Percentiles rank a stretch among this genome's conserved stretches.
phyloP scores from a whole-genome alignment of 2,888 invertebrate genomes.

The Drosophila nr. medialis region DNA sequence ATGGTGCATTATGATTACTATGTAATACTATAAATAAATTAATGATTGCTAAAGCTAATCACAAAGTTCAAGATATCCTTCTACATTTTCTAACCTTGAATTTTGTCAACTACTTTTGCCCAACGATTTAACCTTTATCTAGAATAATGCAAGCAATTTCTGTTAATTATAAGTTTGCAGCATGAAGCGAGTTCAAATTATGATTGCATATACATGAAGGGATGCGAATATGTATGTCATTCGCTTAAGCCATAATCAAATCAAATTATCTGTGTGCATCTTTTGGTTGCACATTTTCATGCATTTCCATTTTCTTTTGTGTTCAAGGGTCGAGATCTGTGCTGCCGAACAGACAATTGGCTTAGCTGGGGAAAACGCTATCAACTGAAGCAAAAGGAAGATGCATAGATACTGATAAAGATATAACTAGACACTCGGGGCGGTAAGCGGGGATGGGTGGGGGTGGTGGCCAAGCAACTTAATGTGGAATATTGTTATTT shows the following conservation, averaged over 20 bases:
- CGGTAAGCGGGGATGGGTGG: neutral
- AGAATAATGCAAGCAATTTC: neutral
- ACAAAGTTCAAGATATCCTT: no score
- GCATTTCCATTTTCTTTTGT: slow-evolving; percentile 21
- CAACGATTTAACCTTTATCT: neutral
- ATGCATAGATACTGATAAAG: slow-evolving; percentile 7
- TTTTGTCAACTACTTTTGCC: neutral
- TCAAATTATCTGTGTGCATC: slow-evolving; percentile 56
- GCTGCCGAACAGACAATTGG: slow-evolving; percentile 42
- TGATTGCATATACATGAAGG: neutral
- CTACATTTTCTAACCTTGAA: neutral
- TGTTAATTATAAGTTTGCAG: slow-evolving; percentile 30
- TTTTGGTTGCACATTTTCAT: slow-evolving; percentile 40
- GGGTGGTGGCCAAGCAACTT: slow-evolving; percentile 25
- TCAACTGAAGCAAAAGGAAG: slow-evolving; percentile 36
- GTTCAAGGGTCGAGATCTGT: slow-evolving; percentile 23
- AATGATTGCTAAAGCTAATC: no score
- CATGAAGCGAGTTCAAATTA: slow-evolving; percentile 7
- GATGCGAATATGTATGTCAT: slow-evolving; percentile 12
- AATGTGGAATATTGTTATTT: slow-evolving; percentile 76
- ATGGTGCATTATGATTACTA: no score
- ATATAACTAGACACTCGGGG: neutral
- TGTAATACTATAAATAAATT: neutral
- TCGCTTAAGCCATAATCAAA: slow-evolving; percentile 22
- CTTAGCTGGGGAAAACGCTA: slow-evolving; percentile 32